Evolutionary conservation across 2,113 vertebrate species (phyloP), one percentile per base, ranked within the genome.

Genomic region (Andinoacara biseriatus): DNA sequence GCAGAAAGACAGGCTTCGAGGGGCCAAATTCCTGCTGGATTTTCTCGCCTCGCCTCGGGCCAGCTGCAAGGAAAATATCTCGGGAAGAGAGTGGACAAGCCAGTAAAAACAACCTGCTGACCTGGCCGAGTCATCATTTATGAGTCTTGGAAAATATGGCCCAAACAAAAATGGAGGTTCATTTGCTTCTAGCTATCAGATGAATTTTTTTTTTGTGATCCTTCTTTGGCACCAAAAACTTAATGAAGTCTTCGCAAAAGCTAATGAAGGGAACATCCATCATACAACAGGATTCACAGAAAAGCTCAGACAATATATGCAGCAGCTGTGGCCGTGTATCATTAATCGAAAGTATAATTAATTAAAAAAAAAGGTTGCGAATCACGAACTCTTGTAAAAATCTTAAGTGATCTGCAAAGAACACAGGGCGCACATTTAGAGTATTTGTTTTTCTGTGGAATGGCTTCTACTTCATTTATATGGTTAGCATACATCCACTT

Each of bases 1-100:
- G 89, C 91, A 94, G 90, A 93, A 92, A 90, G 92, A 94, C 90
- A 80, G 87, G 92, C 89, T 83, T 90, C 76, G 65, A 91, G 88
- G 89, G 92, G 90, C 93, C 92, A 94, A 94, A 94, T 95, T 93
- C 94, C 93, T 93, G 92, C 84, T 89, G 91, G 92, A 94, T 94
- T 95, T 95, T 93, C 91, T 92, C 87, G 87, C 91, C 90, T 94
- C 65, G 91, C 93, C 93, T 93, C 87, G 5, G 93, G 93, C 93
- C 93, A 94, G 92, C 91, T 91, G 90, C 91, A 92, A 91, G 90
- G 90, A 91, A 95, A 92, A 95, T 93, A 93, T 93, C 89, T 89
- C 61, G 46, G 90, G 91, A 92, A 91, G 76, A 90, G 90, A 88
- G 90, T 60, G 89, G 87, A 94, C 82, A 90, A 86, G 91, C 93